phyloP scores from a whole-genome alignment of 2,888 invertebrate genomes.

The Sinhomidia bicolor region DNA sequence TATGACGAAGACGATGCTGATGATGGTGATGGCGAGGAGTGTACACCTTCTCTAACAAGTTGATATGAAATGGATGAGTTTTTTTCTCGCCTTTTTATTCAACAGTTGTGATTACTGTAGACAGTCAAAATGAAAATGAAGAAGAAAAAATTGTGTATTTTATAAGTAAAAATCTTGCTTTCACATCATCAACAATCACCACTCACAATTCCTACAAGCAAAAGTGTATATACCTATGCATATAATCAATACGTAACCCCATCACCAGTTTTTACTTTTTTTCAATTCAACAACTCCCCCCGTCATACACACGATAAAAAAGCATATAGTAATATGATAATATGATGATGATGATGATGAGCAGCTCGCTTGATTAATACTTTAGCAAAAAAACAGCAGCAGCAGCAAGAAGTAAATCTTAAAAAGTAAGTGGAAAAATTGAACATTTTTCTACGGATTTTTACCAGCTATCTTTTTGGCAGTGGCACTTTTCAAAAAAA shows the following conservation, averaged over 20 bases:
- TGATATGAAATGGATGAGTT: not conserved
- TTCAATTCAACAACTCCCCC: not conserved
- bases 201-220: not conserved
- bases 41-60: slow-evolving; percentile 1
- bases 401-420: slow-evolving; percentile 34
- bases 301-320: slow-evolving; percentile 8
- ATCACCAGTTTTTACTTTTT: slow-evolving; percentile 15
- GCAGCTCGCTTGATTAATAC: slow-evolving; percentile 7
- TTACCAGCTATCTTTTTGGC: slow-evolving; percentile 56
- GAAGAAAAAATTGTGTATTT: slow-evolving; percentile 8
- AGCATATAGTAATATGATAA: not conserved
- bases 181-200: slow-evolving; percentile 39
- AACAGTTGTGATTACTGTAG: slow-evolving; percentile 57
- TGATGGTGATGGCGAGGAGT: not conserved
- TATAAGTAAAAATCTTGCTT: slow-evolving; percentile 51
- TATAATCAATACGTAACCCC: slow-evolving; percentile 47
- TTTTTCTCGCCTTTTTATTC: slow-evolving; percentile 52
- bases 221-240: too few relatives aligned
- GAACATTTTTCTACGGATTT: slow-evolving; percentile 7
- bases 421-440: slow-evolving; percentile 3
- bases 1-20: too few relatives aligned
- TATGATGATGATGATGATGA: slow-evolving; percentile 11
- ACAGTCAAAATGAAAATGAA: not conserved
- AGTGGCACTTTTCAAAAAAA: slow-evolving; percentile 65
- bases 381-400: not conserved